phyloP scores from a whole-genome alignment of 1,140 invertebrate genomes.

The Zaprionus ornatus region DNA sequence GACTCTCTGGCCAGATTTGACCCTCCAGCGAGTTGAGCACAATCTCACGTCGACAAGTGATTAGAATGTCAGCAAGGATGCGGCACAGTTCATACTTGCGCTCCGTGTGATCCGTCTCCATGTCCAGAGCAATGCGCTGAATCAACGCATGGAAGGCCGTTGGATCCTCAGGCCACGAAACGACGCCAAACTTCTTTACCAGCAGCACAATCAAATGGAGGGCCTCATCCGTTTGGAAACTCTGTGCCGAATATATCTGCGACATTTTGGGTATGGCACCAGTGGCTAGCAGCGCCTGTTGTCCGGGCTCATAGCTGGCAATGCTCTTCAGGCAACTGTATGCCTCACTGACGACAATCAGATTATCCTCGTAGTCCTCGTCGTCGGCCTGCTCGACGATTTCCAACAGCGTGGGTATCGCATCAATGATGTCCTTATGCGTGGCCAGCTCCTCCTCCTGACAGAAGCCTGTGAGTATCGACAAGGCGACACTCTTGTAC shows the following conservation, averaged over 20 bases:
- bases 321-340: conserved; percentile 93
- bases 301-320: conserved; percentile 89
- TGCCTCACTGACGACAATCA: conserved; percentile 94
- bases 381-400: conserved; percentile 92
- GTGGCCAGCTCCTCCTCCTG: conserved; percentile 90
- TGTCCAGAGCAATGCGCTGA: conserved; percentile 93
- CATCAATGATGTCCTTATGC: conserved; percentile 91
- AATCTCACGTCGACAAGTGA: conserved; percentile 88
- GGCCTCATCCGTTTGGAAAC: conserved; percentile 94
- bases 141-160: conserved; percentile 92
- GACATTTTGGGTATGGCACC: conserved; percentile 92
- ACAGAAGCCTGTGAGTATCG: conserved; percentile 93
- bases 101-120: conserved; percentile 93
- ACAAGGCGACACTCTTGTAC: conserved; percentile 95
- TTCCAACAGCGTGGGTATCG: conserved; percentile 91
- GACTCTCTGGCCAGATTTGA: conserved; percentile 91
- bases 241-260: conserved; percentile 92
- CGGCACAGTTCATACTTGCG: conserved; percentile 93
- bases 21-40: conserved; percentile 86
- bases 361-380: conserved; percentile 91
- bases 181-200: conserved; percentile 87
- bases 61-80: conserved; percentile 89
- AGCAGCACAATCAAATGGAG: conserved; percentile 90
- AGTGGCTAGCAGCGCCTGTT: conserved; percentile 89
- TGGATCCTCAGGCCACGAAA: conserved; percentile 89